Percentiles rank a stretch among this genome's conserved stretches.
Conservation (phyloP, 1,140 invertebrate genomes). For the Drosophila pruinosa region DNA sequence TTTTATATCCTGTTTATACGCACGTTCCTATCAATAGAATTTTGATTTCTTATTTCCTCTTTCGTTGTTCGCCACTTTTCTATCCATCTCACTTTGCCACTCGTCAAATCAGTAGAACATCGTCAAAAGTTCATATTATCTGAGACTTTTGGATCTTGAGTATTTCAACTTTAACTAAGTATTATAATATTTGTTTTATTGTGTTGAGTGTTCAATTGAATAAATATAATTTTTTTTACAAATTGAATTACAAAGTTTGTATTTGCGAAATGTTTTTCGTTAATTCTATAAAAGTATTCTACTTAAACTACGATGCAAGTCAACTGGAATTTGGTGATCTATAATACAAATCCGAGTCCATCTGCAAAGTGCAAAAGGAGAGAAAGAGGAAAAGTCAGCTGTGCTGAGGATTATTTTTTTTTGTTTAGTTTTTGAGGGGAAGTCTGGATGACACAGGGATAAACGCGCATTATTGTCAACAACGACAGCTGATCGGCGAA, state of each 20-base stretch:
- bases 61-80: neutral
- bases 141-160: constrained; percentile 13
- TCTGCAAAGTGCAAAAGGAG: constrained; percentile 35
- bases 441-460: constrained; percentile 36
- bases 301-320: neutral
- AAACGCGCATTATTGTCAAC: constrained; percentile 53
- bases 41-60: constrained; percentile 42
- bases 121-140: constrained; percentile 54
- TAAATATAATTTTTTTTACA: constrained; percentile 10
- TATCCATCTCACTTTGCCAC: constrained; percentile 9
- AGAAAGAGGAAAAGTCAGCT: constrained; percentile 13
- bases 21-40: constrained; percentile 56
- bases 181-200: constrained; percentile 15
- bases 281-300: neutral
- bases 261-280: no score
- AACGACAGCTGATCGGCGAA: constrained; percentile 61
- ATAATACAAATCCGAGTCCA: constrained; percentile 35
- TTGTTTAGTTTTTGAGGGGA: neutral
- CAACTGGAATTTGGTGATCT: constrained; percentile 28
- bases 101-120: neutral
- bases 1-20: constrained; percentile 80
- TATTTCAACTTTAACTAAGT: constrained; percentile 31
- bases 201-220: constrained; percentile 14
- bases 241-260: no score
- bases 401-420: neutral